phyloP scores from a whole-genome alignment of 2,113 vertebrate species.

The Carettochelys insculpta region DNA sequence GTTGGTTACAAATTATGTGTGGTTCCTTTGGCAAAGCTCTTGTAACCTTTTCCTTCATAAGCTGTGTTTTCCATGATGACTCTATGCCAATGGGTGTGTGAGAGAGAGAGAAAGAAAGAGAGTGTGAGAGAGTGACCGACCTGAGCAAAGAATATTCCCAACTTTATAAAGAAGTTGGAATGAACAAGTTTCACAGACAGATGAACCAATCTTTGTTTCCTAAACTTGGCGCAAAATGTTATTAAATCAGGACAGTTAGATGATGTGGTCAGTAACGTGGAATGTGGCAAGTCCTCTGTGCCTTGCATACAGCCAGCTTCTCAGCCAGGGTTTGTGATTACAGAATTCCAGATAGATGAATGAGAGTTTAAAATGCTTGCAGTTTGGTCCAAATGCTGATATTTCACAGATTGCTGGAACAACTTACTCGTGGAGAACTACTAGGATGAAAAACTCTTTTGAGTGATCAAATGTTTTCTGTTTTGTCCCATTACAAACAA shows the following conservation, averaged over 20 bases:
- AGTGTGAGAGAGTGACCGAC: neutral
- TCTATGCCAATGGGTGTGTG: neutral
- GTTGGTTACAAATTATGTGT: neutral
- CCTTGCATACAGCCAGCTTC: neutral
- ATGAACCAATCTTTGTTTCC: fast-evolving
- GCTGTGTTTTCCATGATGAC: fast-evolving
- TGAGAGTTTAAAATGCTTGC: neutral
- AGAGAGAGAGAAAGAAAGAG: no score
- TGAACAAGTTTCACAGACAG: neutral
- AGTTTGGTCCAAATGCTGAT: neutral
- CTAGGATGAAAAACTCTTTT: neutral
- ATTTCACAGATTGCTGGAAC: neutral
- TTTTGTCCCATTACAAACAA: neutral
- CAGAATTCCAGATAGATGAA: neutral
- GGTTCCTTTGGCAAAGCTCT: neutral
- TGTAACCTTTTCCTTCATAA: neutral
- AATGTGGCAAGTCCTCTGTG: fast-evolving
- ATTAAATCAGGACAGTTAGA: neutral
- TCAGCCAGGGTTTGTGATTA: neutral
- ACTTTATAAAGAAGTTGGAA: neutral
- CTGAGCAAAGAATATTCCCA: neutral
- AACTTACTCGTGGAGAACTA: neutral
- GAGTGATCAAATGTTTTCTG: neutral
- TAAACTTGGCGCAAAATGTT: neutral
- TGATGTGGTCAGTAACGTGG: neutral